Evolutionary conservation across 2,888 invertebrate genomes (phyloP).

Genomic region (Heliconius aoede): DNA sequence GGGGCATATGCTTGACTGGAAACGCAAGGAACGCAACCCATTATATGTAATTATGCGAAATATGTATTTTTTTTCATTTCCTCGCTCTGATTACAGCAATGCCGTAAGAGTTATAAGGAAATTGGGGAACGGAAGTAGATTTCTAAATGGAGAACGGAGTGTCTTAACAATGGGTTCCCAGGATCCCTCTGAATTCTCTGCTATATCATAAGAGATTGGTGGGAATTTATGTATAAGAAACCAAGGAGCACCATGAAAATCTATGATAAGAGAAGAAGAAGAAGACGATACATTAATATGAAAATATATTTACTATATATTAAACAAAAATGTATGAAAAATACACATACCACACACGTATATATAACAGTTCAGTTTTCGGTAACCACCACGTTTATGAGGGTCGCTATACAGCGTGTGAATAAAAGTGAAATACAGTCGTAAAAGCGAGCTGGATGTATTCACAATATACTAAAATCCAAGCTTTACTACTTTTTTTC

Average conservation of each 20-base stretch:
- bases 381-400: constrained; percentile 8
- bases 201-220: too few species aligned
- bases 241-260: not conserved
- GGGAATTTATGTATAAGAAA: too few species aligned
- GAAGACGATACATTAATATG: not conserved
- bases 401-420: constrained; percentile 27
- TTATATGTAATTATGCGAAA: too few species aligned
- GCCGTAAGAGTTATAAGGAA: too few species aligned
- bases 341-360: not conserved
- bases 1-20: too few species aligned
- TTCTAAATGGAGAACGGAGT: not conserved
- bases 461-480: constrained; percentile 19
- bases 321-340: constrained; percentile 4
- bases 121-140: too few species aligned
- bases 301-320: not conserved
- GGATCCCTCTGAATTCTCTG: too few species aligned
- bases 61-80: too few species aligned
- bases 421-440: constrained; percentile 21
- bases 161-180: too few species aligned
- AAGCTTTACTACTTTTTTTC: not conserved
- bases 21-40: too few species aligned
- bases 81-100: too few species aligned
- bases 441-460: constrained; percentile 18
- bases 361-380: not conserved
- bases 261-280: not conserved